Conservation (phyloP, 2,113 vertebrate species). For the Callaeas wilsoni region DNA sequence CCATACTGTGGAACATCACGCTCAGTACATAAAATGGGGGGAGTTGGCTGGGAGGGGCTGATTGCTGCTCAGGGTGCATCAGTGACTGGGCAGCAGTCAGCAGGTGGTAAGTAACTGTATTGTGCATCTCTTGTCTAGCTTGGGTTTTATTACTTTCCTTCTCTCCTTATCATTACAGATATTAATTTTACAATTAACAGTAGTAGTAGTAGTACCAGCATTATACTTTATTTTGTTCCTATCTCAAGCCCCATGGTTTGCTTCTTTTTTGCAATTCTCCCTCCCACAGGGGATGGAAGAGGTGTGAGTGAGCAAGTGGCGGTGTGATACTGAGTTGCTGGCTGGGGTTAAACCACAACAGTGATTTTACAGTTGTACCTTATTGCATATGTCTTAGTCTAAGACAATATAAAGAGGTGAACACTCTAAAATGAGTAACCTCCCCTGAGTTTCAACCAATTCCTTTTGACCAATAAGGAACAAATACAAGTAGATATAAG, state of each 20-base stretch:
- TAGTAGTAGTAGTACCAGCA: background rate
- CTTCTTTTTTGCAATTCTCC: background rate
- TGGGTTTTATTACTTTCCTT: background rate
- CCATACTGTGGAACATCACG: background rate
- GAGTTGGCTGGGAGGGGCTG: background rate
- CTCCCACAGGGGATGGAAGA: too few relatives aligned
- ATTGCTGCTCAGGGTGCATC: background rate
- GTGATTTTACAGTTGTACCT: background rate
- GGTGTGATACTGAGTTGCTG: background rate
- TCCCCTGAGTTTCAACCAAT: background rate
- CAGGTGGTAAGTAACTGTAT: background rate
- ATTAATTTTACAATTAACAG: background rate
- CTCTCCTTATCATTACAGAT: background rate
- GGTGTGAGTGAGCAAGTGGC: background rate
- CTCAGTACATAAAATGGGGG: background rate
- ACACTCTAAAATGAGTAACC: background rate
- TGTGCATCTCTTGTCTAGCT: background rate
- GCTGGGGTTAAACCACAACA: background rate
- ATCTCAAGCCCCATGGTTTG: background rate
- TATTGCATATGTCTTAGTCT: background rate
- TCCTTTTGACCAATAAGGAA: background rate
- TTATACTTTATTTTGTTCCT: background rate
- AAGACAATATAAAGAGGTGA: background rate
- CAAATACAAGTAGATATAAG: background rate
- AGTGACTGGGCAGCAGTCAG: background rate